Base-by-base conservation (phyloP, 1,140 invertebrate species). In the Drosophila paulistorum region DNA sequence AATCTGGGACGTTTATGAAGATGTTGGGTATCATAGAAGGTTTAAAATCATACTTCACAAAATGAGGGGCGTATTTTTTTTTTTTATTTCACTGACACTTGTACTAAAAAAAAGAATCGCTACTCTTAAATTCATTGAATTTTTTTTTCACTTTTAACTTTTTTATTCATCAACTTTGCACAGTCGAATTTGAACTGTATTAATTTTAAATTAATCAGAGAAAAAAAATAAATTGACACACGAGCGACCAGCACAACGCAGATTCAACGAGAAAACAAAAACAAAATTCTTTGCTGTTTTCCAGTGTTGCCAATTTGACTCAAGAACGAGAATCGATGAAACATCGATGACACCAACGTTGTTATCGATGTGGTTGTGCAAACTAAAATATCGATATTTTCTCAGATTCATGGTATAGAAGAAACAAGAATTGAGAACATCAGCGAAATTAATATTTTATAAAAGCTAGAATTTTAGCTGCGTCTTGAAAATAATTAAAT, bases 31-130 rank as follows among this genome's bases (percentile, higher is more conserved):
- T 39, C 10, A 13, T 69, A 37, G 33, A 77, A 51, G 20, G 60
- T 67, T 80, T 42, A 60, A 75, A 63, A 64, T 60, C 42, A 42
- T 37, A 68, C 68, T 23, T 51, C 45, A 51, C 17, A 30, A 30
- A 7, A 9, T 75, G 66, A 11, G 30, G 26, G 41, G 57, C 61
- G 48, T 59, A 82, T 71, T 39, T 37, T 37, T 39, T n/a, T n/a
- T 37, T 10, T 37, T n/a, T 5, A 39, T 13, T 69, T 55, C 79
- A 79, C 45, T 69, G 80, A 67, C 83, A 86, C 82, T 86, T 86
- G 87, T 83, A 86, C 82, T 82, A 57, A 37, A 57, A 37, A 37
- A 75, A 81, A 51, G 2, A 23, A 23, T 51, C 17, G 45, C 17
- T 23, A 11, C 9, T 23, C 3, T 48, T 48, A 3, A 4, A 20